A percentile compares a stretch with the other conserved stretches of the same genome.
Conservation (phyloP, 2,113 vertebrate species). For the Ptyas mucosa region DNA sequence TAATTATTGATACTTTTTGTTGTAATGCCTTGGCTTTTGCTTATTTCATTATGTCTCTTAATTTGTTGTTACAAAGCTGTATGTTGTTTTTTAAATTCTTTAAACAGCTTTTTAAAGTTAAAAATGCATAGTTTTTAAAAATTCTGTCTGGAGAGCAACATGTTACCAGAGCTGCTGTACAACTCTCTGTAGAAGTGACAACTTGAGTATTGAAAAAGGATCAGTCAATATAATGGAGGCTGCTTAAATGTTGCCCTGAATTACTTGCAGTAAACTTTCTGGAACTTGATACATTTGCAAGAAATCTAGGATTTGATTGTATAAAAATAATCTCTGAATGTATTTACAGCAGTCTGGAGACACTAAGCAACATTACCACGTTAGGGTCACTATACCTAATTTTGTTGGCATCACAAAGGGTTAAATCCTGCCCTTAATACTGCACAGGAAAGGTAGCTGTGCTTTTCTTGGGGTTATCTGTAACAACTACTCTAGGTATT, state of each 20-base stretch:
- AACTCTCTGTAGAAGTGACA: not conserved
- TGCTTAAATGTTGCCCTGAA: not conserved
- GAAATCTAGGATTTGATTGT: not conserved
- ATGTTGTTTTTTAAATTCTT: not conserved
- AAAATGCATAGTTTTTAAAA: not conserved
- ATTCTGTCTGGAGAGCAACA: not conserved
- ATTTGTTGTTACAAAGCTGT: not conserved
- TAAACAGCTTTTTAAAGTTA: not conserved
- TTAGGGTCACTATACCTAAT: not conserved
- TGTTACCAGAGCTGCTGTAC: not conserved
- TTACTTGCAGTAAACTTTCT: not conserved
- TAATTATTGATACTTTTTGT: not conserved
- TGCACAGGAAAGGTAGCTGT: not conserved
- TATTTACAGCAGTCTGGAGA: not conserved
- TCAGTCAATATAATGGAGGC: not conserved
- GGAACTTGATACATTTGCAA: not conserved
- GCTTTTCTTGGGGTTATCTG: not conserved
- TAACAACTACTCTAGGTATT: not conserved
- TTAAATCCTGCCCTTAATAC: not conserved
- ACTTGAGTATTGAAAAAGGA: not conserved
- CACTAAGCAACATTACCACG: not conserved
- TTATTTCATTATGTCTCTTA: not conserved
- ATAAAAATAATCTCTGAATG: not conserved
- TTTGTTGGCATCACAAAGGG: not conserved
- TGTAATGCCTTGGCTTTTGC: not conserved